phyloP scores from a whole-genome alignment of 2,797 vertebrate species.

The Sebastes baramenuke region DNA sequence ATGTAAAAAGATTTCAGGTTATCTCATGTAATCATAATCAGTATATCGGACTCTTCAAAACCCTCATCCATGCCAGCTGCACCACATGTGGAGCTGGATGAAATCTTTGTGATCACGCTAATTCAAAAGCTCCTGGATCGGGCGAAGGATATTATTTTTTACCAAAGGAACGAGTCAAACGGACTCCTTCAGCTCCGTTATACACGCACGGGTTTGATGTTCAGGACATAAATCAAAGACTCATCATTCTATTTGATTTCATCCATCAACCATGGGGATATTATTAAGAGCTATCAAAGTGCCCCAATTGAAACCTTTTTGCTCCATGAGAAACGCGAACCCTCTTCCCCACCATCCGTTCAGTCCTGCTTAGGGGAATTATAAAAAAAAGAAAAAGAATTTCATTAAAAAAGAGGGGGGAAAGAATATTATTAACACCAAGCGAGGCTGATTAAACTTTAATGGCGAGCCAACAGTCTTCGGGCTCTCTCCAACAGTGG shows the following conservation, averaged over 20 bases:
- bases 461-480: slow-evolving; percentile 59
- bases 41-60: neutral
- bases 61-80: neutral
- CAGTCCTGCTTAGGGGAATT: slow-evolving; percentile 62
- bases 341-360: slow-evolving; percentile 45
- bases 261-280: slow-evolving; percentile 72
- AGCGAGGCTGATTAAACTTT: slow-evolving; percentile 66
- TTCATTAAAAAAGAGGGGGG: slow-evolving; percentile 53
- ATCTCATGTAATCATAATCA: neutral
- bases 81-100: slow-evolving; percentile 1
- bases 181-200: slow-evolving; percentile 24
- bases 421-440: slow-evolving; percentile 57
- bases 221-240: slow-evolving; percentile 73
- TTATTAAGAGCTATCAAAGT: slow-evolving; percentile 76
- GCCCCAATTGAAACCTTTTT: slow-evolving; percentile 78
- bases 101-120: slow-evolving; percentile 53
- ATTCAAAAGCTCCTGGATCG: slow-evolving; percentile 58
- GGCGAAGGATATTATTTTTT: slow-evolving; percentile 49
- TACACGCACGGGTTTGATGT: slow-evolving; percentile 48
- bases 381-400: slow-evolving; percentile 27
- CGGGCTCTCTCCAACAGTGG: slow-evolving; percentile 47
- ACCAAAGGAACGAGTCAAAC: slow-evolving; percentile 38
- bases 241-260: slow-evolving; percentile 79
- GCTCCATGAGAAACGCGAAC: slow-evolving; percentile 56
- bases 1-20: neutral